Evolutionary conservation across 2,888 invertebrate genomes (phyloP).

Genomic region (Cenopis cana): DNA sequence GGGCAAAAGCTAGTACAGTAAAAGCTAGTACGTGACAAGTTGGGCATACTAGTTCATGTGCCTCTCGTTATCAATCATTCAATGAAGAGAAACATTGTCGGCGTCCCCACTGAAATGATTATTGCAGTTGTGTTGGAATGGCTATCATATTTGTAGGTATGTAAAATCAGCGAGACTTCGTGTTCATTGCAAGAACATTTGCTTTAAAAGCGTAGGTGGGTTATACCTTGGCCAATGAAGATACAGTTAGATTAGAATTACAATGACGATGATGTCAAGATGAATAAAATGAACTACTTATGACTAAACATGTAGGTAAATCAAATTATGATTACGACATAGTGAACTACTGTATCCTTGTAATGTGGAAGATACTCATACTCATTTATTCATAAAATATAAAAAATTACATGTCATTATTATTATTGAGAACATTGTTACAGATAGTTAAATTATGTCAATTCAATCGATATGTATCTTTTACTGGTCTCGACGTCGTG

Average conservation of each 20-base stretch:
- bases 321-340: neutral
- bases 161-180: neutral
- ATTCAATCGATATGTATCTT: too few species aligned
- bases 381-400: too few species aligned
- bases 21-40: slow-evolving; percentile 30
- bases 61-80: slow-evolving; percentile 42
- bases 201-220: neutral
- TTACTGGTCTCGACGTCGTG: too few species aligned
- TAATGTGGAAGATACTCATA: too few species aligned
- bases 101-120: slow-evolving; percentile 38
- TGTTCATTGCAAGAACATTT: neutral
- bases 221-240: neutral
- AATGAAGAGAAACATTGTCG: slow-evolving; percentile 40
- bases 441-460: too few species aligned
- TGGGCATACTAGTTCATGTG: slow-evolving; percentile 18
- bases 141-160: neutral
- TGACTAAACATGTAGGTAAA: neutral
- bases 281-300: neutral
- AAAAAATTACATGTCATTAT: too few species aligned
- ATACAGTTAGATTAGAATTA: slow-evolving; percentile 4
- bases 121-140: slow-evolving; percentile 24
- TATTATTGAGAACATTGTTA: too few species aligned
- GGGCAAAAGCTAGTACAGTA: too few species aligned
- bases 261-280: slow-evolving; percentile 13
- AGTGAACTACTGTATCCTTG: too few species aligned